Evolutionary conservation across 2,888 invertebrate genomes (phyloP).

Genomic region (Drosophila longiperda): DNA sequence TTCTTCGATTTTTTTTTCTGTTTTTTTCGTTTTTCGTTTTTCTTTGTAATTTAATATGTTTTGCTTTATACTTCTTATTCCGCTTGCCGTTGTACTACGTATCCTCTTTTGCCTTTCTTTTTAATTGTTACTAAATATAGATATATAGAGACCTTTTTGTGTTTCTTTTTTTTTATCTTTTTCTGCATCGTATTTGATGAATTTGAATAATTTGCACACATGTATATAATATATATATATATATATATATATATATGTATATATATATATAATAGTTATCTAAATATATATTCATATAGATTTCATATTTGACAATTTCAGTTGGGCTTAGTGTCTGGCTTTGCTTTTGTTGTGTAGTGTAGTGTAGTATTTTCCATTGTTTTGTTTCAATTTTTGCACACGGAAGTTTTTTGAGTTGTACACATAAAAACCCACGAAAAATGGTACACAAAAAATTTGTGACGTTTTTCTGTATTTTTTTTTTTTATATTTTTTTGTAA

Average conservation of each 20-base stretch:
- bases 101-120: conserved; percentile 62
- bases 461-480: conserved; percentile 35
- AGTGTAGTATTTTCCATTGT: conserved; percentile 25
- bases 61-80: conserved; percentile 76
- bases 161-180: conserved; percentile 22
- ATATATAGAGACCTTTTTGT: conserved; percentile 61
- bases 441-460: conserved; percentile 65
- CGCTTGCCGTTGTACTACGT: conserved; percentile 82
- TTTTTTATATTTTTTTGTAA: conserved; percentile 35
- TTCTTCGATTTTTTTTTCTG: conserved; percentile 17
- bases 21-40: conserved; percentile 31
- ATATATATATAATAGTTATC: conserved; percentile 76
- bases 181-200: conserved; percentile 57
- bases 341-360: conserved; percentile 69
- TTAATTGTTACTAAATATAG: conserved; percentile 72
- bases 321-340: conserved; percentile 78
- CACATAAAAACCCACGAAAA: conserved; percentile 71
- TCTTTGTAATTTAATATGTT: conserved; percentile 49
- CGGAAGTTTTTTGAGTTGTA: conserved; percentile 70
- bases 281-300: conserved; percentile 78
- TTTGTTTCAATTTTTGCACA: conserved; percentile 61
- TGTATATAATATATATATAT: conserved; percentile 66
- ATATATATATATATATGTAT: conserved; percentile 51
- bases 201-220: conserved; percentile 80
- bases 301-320: conserved; percentile 79